Evolutionary conservation across 2,113 vertebrate genomes (phyloP).

Genomic region (Aphelocoma coerulescens): DNA sequence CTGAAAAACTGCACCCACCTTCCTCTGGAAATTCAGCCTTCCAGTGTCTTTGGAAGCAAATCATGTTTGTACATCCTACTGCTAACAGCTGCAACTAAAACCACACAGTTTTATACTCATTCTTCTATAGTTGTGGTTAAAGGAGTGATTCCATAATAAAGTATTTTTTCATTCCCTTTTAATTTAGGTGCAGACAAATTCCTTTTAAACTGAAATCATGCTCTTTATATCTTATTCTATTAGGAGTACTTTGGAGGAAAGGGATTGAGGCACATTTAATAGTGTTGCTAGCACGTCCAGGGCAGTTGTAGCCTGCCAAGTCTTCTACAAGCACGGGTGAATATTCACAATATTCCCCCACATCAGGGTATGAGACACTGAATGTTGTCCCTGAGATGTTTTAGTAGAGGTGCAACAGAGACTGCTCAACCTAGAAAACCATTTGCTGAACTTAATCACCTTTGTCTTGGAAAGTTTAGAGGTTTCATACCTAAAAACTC

Average conservation of each 20-base stretch:
- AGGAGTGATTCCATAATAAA: background rate
- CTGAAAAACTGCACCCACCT: background rate
- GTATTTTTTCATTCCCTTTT: background rate
- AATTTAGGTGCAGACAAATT: slow-evolving; percentile 12
- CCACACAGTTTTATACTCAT: background rate
- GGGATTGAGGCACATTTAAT: background rate
- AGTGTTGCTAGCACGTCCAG: background rate
- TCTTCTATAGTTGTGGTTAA: slow-evolving; percentile 4
- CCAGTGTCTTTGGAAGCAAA: background rate
- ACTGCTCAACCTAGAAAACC: background rate
- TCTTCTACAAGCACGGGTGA: background rate
- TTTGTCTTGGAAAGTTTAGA: background rate
- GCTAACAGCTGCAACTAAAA: background rate
- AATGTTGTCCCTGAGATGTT: background rate
- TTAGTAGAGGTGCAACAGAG: background rate
- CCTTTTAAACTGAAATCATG: background rate
- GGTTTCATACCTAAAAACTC: background rate
- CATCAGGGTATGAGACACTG: background rate
- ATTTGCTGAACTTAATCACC: background rate
- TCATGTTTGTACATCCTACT: background rate
- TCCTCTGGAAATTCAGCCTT: background rate
- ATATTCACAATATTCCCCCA: background rate
- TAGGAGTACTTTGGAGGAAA: background rate
- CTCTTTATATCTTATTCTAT: background rate
- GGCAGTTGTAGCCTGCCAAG: background rate